Percentiles rank a stretch among this genome's conserved stretches.
These are phyloP conservation scores for Brachirus orientalis DNA, from an alignment of 2,113 vertebrate species.

Conservation along the genomic window DNA sequence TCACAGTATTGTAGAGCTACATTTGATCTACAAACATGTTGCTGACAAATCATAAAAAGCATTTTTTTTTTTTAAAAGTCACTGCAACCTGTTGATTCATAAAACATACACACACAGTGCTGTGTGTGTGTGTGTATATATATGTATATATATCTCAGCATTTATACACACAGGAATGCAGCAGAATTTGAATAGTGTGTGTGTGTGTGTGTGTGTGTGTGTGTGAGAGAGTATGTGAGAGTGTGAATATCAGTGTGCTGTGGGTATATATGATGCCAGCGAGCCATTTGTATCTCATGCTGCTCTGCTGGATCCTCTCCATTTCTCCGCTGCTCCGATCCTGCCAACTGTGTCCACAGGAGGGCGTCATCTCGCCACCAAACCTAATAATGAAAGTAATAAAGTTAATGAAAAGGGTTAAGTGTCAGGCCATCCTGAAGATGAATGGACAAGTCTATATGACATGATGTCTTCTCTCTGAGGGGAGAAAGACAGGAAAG, in stretches of 20 bases:
- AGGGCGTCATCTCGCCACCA: constrained; percentile 37
- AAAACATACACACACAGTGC: no score
- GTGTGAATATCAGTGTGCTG: neutral
- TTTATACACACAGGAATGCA: no score
- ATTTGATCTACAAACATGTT: no score
- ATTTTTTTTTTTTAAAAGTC: no score
- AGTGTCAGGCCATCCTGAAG: neutral
- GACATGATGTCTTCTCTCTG: neutral
- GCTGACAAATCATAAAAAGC: no score
- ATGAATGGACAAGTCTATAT: neutral
- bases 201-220: neutral
- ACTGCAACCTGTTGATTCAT: no score
- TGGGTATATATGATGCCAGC: neutral
- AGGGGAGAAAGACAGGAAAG: neutral
- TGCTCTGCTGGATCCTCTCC: neutral
- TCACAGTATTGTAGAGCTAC: no score
- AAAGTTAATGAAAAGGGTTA: neutral
- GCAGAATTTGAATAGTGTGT: neutral
- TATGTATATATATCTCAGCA: no score
- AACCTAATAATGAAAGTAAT: neutral
- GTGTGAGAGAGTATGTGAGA: neutral
- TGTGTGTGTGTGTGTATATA: no score
- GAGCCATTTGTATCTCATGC: no score
- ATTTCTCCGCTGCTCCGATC: neutral
- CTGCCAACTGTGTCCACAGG: constrained; percentile 25